Percentiles rank a stretch among this genome's conserved stretches.
phyloP scores from a whole-genome alignment of 1,140 invertebrate species.

The Pteromalus puparum region DNA sequence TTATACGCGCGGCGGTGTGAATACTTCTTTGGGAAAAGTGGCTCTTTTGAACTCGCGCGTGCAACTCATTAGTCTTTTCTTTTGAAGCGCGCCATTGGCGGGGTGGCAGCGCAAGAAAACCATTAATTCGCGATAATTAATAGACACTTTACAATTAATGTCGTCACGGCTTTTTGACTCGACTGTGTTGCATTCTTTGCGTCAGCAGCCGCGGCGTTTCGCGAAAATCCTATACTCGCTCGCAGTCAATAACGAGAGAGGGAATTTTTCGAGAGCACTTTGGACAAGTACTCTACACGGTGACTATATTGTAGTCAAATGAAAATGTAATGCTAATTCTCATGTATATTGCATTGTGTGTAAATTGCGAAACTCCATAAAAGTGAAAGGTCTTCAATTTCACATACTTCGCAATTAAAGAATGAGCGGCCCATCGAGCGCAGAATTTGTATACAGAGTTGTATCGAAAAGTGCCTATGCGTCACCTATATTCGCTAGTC shows the following conservation, averaged over 20 bases:
- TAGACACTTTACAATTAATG: constrained; percentile 47
- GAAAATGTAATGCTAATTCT: not conserved
- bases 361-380: too few species aligned
- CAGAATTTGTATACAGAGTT: too few species aligned
- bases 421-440: too few species aligned
- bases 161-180: constrained; percentile 31
- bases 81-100: constrained; percentile 41
- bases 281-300: not conserved
- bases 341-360: too few species aligned
- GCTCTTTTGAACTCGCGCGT: constrained; percentile 29
- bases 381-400: too few species aligned
- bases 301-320: not conserved
- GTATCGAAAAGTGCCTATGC: too few species aligned
- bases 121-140: constrained; percentile 61
- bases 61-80: constrained; percentile 58
- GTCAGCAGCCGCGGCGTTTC: too few species aligned
- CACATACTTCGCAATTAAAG: too few species aligned
- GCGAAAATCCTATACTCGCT: not conserved
- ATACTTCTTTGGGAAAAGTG: constrained; percentile 36
- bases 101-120: constrained; percentile 37
- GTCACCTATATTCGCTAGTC: too few species aligned
- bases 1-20: not conserved
- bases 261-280: not conserved
- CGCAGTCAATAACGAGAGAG: not conserved
- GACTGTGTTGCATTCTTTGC: not conserved